Evolutionary conservation across 1,140 invertebrate genomes (phyloP), one percentile per base, ranked within the genome.

Genomic region (Metopolophium dirhodum): DNA sequence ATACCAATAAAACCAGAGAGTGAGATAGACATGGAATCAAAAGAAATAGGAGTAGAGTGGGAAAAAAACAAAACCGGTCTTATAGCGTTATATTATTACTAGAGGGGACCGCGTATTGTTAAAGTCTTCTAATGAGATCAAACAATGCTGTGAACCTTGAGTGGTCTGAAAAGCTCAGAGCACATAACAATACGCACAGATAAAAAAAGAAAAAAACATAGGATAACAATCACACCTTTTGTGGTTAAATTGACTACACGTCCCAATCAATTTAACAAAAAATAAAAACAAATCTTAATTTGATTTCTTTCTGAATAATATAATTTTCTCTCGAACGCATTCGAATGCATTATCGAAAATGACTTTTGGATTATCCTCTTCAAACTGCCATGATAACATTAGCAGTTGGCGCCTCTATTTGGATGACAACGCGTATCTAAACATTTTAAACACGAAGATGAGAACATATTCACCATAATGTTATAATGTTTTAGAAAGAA

Each of bases 111-210:
- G 20, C 45, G 90, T 92, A 92, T 92, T 92, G 91, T 92, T 85
- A 92, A 92, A 92, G 77, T 92, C 91, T 85, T 92, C 91, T 92
- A 92, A 92, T 92, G 91, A 92, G 91, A 92, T 92, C 91, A 92
- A 92, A 92, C 91, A 92, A 92, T 92, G 77, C 91, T 83, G 91
- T 92, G 77, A 92, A 92, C 91, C 91, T 92, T 92, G 91, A 92
- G 91, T 85, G 82, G 91, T 92, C 91, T 92, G 91, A 85, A 92
- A 92, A 92, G 91, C 91, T 92, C 91, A 35, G 91, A 51, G 54
- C 47, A n/a, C 91, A 82, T 77, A 92, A 92, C 91, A 92, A 92
- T 92, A 92, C 91, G 82, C 26, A n/a, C 14, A 77, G n/a, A 47
- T 47, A n/a, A 30, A 47, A 83, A 47, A 82, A 49, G 77, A 35